Conservation (phyloP, 2,888 invertebrate species). For the Dolichomitus sp. region DNA sequence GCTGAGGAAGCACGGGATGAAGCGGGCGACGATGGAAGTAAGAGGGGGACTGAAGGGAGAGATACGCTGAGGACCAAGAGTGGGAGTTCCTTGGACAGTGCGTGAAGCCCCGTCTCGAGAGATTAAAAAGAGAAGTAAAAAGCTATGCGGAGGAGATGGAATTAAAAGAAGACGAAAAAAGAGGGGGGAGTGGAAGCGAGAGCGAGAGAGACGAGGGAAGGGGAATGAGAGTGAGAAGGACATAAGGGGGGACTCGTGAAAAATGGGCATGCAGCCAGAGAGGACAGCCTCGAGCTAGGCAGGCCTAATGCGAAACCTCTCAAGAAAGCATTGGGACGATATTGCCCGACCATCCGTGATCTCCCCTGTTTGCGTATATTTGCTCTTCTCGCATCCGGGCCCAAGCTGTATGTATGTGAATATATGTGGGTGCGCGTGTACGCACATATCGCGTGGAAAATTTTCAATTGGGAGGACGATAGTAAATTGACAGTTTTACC, state of each 20-base stretch:
- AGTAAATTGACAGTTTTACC: conserved; percentile 23
- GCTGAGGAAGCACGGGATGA: conserved; percentile 20
- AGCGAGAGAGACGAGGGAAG: conserved; percentile 30
- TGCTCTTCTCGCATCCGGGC: conserved; percentile 30
- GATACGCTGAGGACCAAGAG: conserved; percentile 55
- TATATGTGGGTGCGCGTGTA: conserved; percentile 1
- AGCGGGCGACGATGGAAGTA: conserved; percentile 31
- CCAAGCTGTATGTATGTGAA: conserved; percentile 3
- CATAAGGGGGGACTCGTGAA: conserved; percentile 77
- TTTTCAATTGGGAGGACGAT: conserved; percentile 75
- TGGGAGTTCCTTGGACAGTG: conserved; percentile 65
- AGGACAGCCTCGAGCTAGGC: conserved; percentile 80
- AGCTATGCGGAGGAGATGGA: conserved; percentile 71
- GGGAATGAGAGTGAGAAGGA: conserved; percentile 33
- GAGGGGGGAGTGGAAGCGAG: conserved; percentile 37
- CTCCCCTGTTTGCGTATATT: conserved; percentile 35
- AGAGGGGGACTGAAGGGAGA: conserved; percentile 43
- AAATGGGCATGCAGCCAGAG: conserved; percentile 84
- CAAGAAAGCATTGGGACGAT: conserved; percentile 77
- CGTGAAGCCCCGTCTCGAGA: conserved; percentile 66
- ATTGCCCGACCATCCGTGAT: conserved; percentile 69
- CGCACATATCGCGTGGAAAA: conserved; percentile 75
- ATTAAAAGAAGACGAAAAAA: conserved; percentile 69
- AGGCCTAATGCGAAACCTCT: conserved; percentile 82
- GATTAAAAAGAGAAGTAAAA: conserved; percentile 77